These are phyloP conservation scores for Drosophila orena DNA, from an alignment of 1,140 invertebrate species.

Conservation along the genomic window DNA sequence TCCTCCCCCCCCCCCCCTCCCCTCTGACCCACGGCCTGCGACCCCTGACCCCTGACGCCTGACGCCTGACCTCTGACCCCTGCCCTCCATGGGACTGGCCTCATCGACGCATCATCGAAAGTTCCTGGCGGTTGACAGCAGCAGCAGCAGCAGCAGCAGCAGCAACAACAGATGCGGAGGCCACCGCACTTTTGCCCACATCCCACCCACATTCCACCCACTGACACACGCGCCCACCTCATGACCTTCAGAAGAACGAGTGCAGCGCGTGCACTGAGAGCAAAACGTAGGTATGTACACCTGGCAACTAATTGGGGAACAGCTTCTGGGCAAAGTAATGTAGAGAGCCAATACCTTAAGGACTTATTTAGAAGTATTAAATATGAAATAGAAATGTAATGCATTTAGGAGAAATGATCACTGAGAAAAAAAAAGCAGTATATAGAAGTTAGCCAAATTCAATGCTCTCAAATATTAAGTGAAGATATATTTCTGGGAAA, in stretches of 20 bases:
- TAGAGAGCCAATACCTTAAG: too few relatives aligned
- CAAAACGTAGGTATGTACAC: not conserved
- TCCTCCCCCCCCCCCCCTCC: not conserved
- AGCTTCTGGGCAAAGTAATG: not conserved
- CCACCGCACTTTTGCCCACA: conserved; percentile 40
- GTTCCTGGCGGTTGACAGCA: conserved; percentile 41
- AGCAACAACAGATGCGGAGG: conserved; percentile 20
- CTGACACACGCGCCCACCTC: not conserved
- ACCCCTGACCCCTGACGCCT: not conserved
- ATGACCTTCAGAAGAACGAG: conserved; percentile 50
- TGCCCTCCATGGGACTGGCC: conserved; percentile 2
- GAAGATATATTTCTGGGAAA: too few relatives aligned
- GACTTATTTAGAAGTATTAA: too few relatives aligned
- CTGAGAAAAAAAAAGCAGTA: too few relatives aligned
- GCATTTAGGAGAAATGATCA: too few relatives aligned
- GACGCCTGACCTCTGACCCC: not conserved
- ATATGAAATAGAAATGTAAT: too few relatives aligned
- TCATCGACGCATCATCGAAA: conserved; percentile 47
- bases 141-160: conserved; percentile 16
- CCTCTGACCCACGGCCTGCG: not conserved
- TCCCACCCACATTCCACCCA: too few relatives aligned
- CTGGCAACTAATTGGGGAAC: not conserved
- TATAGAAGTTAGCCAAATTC: too few relatives aligned
- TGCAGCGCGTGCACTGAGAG: conserved; percentile 12
- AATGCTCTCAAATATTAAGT: too few relatives aligned